phyloP scores from a whole-genome alignment of 2,113 vertebrate genomes.

The Fregetta grallaria region DNA sequence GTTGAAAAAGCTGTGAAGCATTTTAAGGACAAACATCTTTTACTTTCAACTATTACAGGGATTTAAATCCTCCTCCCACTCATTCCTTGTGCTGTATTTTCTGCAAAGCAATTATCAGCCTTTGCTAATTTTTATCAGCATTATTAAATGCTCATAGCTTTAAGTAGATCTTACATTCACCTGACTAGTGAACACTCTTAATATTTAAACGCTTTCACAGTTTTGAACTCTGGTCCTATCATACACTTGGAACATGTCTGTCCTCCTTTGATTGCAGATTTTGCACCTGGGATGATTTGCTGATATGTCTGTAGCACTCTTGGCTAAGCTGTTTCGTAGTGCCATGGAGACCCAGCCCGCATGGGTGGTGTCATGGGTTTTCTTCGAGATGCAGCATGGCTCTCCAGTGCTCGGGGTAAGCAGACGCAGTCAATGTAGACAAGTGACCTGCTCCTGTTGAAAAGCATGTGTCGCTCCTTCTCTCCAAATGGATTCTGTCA shows the following conservation, averaged over 20 bases:
- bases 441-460: not conserved
- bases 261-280: not conserved
- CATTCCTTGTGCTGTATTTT: not conserved
- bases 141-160: not conserved
- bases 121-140: conserved; percentile 1
- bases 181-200: not conserved
- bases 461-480: not conserved
- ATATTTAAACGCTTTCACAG: not conserved
- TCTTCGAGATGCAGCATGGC: not conserved
- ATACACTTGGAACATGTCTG: fast-evolving
- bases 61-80: not conserved
- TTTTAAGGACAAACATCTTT: not conserved
- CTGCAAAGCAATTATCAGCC: not conserved
- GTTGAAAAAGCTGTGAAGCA: not conserved
- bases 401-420: not conserved
- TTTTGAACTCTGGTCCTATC: not conserved
- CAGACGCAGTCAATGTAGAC: not conserved
- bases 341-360: not conserved
- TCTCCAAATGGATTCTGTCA: not conserved
- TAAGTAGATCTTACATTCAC: not conserved
- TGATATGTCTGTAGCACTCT: not conserved
- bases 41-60: not conserved
- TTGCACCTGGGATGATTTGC: not conserved
- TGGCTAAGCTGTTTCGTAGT: not conserved
- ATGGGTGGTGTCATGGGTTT: not conserved